A percentile compares a stretch with the other conserved stretches of the same genome.
These are phyloP conservation scores for Bettongia penicillata DNA, from an alignment of 2,113 vertebrate species.

Conservation along the genomic window DNA sequence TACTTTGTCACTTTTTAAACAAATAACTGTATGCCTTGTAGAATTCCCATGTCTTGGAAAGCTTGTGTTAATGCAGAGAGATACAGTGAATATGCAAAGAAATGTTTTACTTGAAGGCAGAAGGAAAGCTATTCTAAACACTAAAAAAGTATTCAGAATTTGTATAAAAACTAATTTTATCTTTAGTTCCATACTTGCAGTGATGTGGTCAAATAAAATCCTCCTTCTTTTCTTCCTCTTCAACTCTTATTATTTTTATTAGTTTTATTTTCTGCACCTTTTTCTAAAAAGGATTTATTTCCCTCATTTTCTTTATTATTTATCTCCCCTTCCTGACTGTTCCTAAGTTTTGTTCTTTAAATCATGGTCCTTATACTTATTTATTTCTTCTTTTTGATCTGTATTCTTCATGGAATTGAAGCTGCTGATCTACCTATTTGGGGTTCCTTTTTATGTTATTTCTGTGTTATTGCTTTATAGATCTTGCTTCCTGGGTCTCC, in stretches of 20 bases:
- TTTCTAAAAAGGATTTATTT: not conserved
- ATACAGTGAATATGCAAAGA: constrained; percentile 73
- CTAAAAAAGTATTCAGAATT: constrained; percentile 26
- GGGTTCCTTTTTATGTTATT: no score
- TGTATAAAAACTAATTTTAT: not conserved
- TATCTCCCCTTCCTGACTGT: no score
- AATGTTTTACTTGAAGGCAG: constrained; percentile 38
- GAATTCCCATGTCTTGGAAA: constrained; percentile 83
- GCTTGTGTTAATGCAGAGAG: constrained; percentile 66
- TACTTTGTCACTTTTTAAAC: constrained; percentile 76
- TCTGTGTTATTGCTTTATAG: no score
- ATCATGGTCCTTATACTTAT: no score
- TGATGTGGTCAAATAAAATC: not conserved
- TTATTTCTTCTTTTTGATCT: no score
- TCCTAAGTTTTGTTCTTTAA: no score
- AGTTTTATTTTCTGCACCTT: constrained; percentile 34
- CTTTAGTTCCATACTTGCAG: no score
- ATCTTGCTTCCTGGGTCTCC: no score
- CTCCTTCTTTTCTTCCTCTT: no score
- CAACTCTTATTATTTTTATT: constrained; percentile 4
- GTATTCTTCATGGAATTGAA: no score
- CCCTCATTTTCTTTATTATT: no score
- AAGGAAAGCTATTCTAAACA: not conserved
- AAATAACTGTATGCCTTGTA: constrained; percentile 79
- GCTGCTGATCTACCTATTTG: no score